Evolutionary conservation across 2,888 invertebrate species (phyloP), one percentile per base, ranked within the genome.

Genomic region (Eilema sororculum): DNA sequence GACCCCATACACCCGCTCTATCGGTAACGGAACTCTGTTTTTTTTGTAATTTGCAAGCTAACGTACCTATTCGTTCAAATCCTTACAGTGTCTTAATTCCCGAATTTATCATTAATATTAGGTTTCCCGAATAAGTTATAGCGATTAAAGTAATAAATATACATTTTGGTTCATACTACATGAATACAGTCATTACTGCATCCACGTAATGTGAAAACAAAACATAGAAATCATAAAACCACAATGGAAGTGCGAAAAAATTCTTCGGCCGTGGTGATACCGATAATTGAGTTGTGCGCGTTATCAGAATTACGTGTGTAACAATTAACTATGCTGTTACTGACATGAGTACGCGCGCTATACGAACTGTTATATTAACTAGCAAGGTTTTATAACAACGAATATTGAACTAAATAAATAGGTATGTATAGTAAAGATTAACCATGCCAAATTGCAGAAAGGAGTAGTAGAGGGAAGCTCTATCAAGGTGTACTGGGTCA

Each of bases 301-400:
- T 82, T 82, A 82, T 82, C 82, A 78, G 81, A n/a, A n/a, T 70
- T 77, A 81, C 76, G 81, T 82, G 74, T 80, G 78, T 80, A 79
- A 81, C 73, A 81, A 81, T 81, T 81, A 81, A 78, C 77, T 81
- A 74, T 77, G 80, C 73, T 81, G 77, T 81, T 69, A 71, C 70
- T 73, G 78, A 80, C 75, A 80, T 73, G 72, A 72, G 73, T 76
- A 68, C 41, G 24, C n/a, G 37, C 57, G 20, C 16, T 12, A 37
- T 28, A 25, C 64, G 13, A 46, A 58, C 46, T 67, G 67, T 57
- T 64, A 63, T 67, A 67, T 46, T 64, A 67, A 67, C 61, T 66
- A 30, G 20, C 63, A 33, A 20, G 30, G 30, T 70, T 62, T 52
- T n/a, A 52, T 52, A n/a, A 20, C 46, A 20, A 52, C 13, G n/a